Evolutionary conservation across 2,113 vertebrate genomes (phyloP), one percentile per base, ranked within the genome.

Genomic region (Morone saxatilis): DNA sequence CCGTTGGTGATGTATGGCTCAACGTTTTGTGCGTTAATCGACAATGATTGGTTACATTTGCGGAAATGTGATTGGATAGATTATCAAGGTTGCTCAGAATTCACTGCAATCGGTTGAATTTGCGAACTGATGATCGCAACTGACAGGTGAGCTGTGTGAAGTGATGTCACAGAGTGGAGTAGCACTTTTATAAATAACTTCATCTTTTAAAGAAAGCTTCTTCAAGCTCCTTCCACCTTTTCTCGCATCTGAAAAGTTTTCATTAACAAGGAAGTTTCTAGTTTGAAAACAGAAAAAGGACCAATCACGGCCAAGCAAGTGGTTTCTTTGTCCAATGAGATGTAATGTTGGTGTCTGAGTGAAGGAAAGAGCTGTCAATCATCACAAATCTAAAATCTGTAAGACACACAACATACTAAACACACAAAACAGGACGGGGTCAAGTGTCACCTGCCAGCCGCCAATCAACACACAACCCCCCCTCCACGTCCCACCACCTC

Each of bases 381-480:
- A 71, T 19, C 40, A 69, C 38, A 38, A 57, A 59, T 68, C 65
- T 1, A 8, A 62, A 40, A 63, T 66, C 7, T 69, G 47, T 7
- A 20, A 41, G 6, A 61, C 16, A 40, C 1, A 41, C 9, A 63
- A 45, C 45, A 57, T 31, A 7, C 50, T 50, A 16, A 71, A 74
- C 41, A 66, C 50, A 73, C 48, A 71, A 47, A 41, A 63, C 16
- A 1, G 3, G 41, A 51, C 6, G 9, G 6, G 68, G 63, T 75
- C 78, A 88, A 19, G 9, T 20, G 72, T 87, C 76, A 83, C 25
- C 59, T 25, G 38, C 8, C 22, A 40, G 17, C 19, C 3, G 1
- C 14, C 63, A 74, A 56, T 61, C 63, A 51, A 13, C 19, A 36
- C 41, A 53, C 31, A 76, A 31, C 14, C 6, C 47, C 61, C 31